Evolutionary conservation across 2,888 invertebrate species (phyloP).

Genomic region (Drosophila diplacantha): DNA sequence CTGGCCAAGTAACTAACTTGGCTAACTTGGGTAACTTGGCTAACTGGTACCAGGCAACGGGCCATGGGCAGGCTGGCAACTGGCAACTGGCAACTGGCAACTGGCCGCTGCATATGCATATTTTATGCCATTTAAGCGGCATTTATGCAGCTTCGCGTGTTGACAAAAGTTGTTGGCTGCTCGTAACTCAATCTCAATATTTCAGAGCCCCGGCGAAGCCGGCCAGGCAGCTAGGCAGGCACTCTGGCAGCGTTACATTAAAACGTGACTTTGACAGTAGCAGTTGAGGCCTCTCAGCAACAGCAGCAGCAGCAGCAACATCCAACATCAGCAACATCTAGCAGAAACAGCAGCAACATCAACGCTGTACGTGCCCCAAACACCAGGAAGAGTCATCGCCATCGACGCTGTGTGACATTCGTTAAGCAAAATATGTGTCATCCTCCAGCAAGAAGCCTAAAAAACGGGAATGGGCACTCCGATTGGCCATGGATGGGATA

Average conservation of each 20-base stretch:
- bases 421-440: constrained; percentile 69
- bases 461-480: constrained; percentile 23
- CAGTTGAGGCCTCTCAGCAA: constrained; percentile 59
- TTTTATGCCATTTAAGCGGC: constrained; percentile 72
- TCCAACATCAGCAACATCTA: constrained; percentile 35
- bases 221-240: constrained; percentile 46
- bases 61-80: constrained; percentile 27
- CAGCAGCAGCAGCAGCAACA: constrained; percentile 42
- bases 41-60: constrained; percentile 38
- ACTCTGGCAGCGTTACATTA: constrained; percentile 60
- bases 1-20: constrained; percentile 65
- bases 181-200: constrained; percentile 70
- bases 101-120: constrained; percentile 62
- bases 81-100: constrained; percentile 17
- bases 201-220: constrained; percentile 47
- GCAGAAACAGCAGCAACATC: constrained; percentile 37
- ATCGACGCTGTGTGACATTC: constrained; percentile 59
- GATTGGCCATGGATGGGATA: constrained; percentile 8
- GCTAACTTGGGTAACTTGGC: constrained; percentile 30
- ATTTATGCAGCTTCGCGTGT: constrained; percentile 71
- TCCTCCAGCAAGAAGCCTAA: constrained; percentile 31
- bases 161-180: constrained; percentile 71
- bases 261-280: constrained; percentile 73
- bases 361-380: constrained; percentile 63
- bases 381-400: constrained; percentile 38